Conservation (phyloP, 2,797 vertebrate genomes). For the Menidia menidia region DNA sequence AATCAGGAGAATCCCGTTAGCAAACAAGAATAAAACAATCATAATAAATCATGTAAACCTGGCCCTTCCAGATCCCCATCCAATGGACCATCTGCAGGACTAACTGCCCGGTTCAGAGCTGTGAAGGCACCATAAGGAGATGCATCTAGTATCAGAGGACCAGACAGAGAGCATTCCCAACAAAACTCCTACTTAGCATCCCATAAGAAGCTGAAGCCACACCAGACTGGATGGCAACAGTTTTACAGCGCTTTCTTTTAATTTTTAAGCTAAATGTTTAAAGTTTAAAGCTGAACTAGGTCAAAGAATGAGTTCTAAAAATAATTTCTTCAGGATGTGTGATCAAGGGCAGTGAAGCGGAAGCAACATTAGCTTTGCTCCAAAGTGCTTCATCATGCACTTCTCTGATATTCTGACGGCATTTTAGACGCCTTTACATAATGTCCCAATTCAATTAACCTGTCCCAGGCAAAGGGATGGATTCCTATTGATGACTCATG, state of each 20-base stretch:
- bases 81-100: not conserved
- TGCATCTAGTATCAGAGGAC: not conserved
- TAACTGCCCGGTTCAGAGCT: not conserved
- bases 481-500: constrained; percentile 62
- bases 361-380: constrained; percentile 37
- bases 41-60: too few relatives aligned
- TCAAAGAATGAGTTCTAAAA: constrained; percentile 1
- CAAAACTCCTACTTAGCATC: not conserved
- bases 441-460: constrained; percentile 57
- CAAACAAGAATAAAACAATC: too few relatives aligned
- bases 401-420: constrained; percentile 50
- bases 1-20: too few relatives aligned
- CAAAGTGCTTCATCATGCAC: constrained; percentile 38
- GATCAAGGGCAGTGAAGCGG: constrained; percentile 36
- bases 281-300: constrained; percentile 1
- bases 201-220: not conserved
- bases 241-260: not conserved
- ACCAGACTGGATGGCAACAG: not conserved
- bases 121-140: not conserved
- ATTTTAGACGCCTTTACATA: constrained; percentile 61
- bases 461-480: constrained; percentile 56
- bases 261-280: not conserved
- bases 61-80: not conserved
- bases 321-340: constrained; percentile 26
- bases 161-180: not conserved